A percentile compares a stretch with the other conserved stretches of the same genome.
Evolutionary conservation across 2,113 vertebrate species (phyloP).

Genomic region (Campylomormyrus numenius): DNA sequence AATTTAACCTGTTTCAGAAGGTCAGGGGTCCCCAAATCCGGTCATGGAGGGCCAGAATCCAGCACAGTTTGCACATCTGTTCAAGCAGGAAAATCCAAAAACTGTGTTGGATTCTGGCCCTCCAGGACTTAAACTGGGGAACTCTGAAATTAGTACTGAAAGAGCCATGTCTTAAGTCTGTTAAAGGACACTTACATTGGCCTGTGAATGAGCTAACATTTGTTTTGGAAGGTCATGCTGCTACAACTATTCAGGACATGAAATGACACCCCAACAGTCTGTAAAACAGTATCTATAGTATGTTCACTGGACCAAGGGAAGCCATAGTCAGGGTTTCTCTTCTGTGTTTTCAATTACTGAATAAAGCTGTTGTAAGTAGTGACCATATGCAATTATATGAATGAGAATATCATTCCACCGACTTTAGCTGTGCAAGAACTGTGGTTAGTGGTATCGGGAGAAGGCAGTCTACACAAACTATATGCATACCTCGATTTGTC

Average conservation of each 20-base stretch:
- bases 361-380: not conserved
- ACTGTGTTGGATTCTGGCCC: not conserved
- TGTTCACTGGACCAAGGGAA: not conserved
- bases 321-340: not conserved
- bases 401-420: not conserved
- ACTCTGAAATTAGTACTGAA: not conserved
- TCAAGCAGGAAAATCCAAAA: not conserved
- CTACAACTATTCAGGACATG: not conserved
- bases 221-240: not conserved
- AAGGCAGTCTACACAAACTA: not conserved
- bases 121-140: not conserved
- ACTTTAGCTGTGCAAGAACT: not conserved
- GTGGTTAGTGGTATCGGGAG: not conserved
- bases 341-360: not conserved
- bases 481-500: constrained; percentile 85
- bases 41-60: not conserved
- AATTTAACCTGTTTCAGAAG: not conserved
- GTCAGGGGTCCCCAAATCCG: not conserved
- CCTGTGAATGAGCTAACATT: not conserved
- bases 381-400: not conserved
- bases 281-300: not conserved
- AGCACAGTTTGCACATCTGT: not conserved
- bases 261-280: not conserved
- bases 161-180: not conserved
- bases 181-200: not conserved